Percentiles rank a stretch among this genome's conserved stretches.
Evolutionary conservation across 2,888 invertebrate genomes (phyloP).

Genomic region (Drosophila maculinotata): DNA sequence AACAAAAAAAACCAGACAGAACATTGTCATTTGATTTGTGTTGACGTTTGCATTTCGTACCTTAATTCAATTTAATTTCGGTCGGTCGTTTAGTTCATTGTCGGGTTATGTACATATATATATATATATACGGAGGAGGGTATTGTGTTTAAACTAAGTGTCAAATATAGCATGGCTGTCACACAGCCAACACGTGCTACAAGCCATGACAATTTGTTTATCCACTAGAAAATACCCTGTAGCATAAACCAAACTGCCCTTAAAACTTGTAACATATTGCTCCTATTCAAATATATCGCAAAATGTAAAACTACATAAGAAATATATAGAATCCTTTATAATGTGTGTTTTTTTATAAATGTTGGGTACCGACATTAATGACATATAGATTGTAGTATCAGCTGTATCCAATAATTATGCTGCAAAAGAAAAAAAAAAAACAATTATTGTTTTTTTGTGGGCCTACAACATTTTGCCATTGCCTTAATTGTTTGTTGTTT

Average conservation of each 20-base stretch:
- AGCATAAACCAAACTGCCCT: background rate
- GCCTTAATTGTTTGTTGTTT: constrained; percentile 72
- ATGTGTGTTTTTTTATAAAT: no score
- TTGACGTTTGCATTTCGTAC: constrained; percentile 74
- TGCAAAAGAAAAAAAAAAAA: constrained; percentile 20
- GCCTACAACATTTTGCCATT: constrained; percentile 67
- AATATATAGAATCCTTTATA: no score
- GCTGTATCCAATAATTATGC: constrained; percentile 36
- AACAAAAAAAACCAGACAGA: constrained; percentile 23
- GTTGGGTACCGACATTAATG: no score
- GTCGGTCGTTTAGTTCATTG: constrained; percentile 34
- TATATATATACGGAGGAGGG: background rate
- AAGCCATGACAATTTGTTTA: background rate
- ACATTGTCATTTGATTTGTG: constrained; percentile 75
- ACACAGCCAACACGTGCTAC: constrained; percentile 69
- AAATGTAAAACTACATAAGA: no score
- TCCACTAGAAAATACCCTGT: constrained; percentile 1
- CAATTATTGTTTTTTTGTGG: constrained; percentile 35
- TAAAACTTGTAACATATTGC: no score
- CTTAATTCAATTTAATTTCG: constrained; percentile 72
- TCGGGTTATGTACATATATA: constrained; percentile 19
- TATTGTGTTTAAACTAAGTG: constrained; percentile 66
- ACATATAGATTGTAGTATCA: no score
- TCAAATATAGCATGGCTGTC: constrained; percentile 73
- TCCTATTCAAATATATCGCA: no score